Evolutionary conservation across 2,113 vertebrate species (phyloP), one percentile per base, ranked within the genome.

Genomic region (Isichthys henryi): DNA sequence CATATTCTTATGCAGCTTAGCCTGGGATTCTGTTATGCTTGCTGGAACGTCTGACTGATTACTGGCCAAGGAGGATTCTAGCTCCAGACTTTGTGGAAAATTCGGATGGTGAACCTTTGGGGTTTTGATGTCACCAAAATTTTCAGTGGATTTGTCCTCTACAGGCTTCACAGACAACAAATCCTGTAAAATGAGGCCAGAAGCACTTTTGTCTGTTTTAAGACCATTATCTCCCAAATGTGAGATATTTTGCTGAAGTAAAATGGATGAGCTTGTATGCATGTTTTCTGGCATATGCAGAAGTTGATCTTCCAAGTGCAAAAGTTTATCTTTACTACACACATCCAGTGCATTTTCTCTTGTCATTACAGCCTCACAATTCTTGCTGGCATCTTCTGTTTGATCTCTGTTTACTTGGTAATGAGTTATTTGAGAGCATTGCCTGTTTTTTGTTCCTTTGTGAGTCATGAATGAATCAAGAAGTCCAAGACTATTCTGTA

Each of bases 201-300:
- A 66, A 88, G 92, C 91, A 46, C 50, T 43, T 56, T 90, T 84
- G 82, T 92, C 49, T 27, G 90, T 62, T 31, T 87, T 62, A 11
- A 89, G 92, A 50, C 92, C 90, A 35, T 91, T 52, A 88, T 92
- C 91, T 90, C 94, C 91, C 43, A 89, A 86, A 39, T 91, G 77
- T 87, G 93, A 87, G 43, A 88, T 46, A 45, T 56, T 91, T 91
- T 84, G 90, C 31, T 15, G 50, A 89, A 91, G 88, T 83, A 92
- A 56, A 85, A 91, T 90, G 0, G 92, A 87, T 89, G 92, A 43
- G 82, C 88, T 88, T 49, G 92, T 91, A 27, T 46, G 87, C 82
- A 91, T 52, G 86, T 84, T 91, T 31, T 92, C 90, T 66, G 74
- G 31, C 89, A 77, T 74, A 50, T 88, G 84, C 90, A 88, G 91